A percentile compares a stretch with the other conserved stretches of the same genome.
These are phyloP conservation scores for Peribatodes rhomboidaria DNA, from an alignment of 2,888 invertebrate genomes.

Conservation along the genomic window DNA sequence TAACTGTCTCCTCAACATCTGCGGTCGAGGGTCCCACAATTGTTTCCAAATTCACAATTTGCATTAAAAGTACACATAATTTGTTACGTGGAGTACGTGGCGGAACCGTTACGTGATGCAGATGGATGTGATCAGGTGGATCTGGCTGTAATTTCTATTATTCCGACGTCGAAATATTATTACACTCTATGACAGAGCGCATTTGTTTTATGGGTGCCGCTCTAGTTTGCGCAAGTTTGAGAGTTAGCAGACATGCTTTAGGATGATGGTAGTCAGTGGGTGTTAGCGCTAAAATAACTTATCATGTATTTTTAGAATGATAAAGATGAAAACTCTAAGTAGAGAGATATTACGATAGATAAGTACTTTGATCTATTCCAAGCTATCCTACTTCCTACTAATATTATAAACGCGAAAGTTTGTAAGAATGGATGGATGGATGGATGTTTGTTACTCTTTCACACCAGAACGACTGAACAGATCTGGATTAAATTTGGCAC, in stretches of 20 bases:
- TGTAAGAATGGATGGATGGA: too few relatives aligned
- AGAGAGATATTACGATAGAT: too few relatives aligned
- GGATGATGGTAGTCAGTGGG: too few relatives aligned
- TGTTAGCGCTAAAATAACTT: too few relatives aligned
- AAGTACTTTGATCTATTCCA: too few relatives aligned
- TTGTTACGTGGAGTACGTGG: slow-evolving; percentile 49
- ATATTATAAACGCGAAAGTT: too few relatives aligned
- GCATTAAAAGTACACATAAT: slow-evolving; percentile 45
- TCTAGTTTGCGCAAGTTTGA: slow-evolving; percentile 28
- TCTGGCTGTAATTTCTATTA: slow-evolving; percentile 33
- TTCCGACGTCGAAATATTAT: slow-evolving; percentile 28
- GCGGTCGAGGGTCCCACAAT: slow-evolving; percentile 41
- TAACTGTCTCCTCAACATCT: slow-evolving; percentile 3
- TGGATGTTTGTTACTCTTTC: too few relatives aligned
- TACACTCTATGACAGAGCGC: slow-evolving; percentile 30
- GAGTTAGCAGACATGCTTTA: not conserved
- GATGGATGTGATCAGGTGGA: slow-evolving; percentile 53
- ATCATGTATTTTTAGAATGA: too few relatives aligned
- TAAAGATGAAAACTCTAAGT: too few relatives aligned
- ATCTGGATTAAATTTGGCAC: too few relatives aligned
- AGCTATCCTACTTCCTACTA: too few relatives aligned
- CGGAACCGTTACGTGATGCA: slow-evolving; percentile 55
- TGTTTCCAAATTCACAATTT: slow-evolving; percentile 50
- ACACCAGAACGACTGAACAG: too few relatives aligned
- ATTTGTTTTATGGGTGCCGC: slow-evolving; percentile 29